Base-by-base conservation (phyloP, 2,797 vertebrate species). In the Potorous gilbertii region DNA sequence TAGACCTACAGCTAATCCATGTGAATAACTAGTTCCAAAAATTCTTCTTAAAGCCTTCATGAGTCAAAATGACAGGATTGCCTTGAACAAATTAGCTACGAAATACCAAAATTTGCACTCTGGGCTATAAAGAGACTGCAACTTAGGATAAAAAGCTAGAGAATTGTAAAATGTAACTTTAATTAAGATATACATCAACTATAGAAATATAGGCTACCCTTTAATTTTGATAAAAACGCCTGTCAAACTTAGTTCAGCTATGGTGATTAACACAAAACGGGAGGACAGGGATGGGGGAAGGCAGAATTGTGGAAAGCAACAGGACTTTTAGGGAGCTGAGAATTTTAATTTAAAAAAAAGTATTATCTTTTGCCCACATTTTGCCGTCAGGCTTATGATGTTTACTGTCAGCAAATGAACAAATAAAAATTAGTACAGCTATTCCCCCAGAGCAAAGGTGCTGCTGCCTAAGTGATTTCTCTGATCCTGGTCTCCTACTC, bases 161-260 rank as follows among this genome's bases (percentile, higher is more conserved):
- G 62, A 94, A 18, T 97, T 97, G 94, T 96, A 97, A 97, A 96
- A 94, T 97, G 81, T 34, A 96, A 46, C 28, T 74, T 96, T 97
- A 96, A 97, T 96, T 96, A 96, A 97, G 94, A 92, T 52, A 96
- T 89, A 94, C 18, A 96, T 96, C 92, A 96, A 96, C 66, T 96
- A 96, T 52, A 34, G 81, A 96, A 96, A 94, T 92, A 54, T 46
- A 50, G 74, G 92, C 96, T n/a, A 62, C 94, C 50, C 95, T 96
- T 81, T 96, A 96, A 95, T 96, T 96, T 74, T 93, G 81, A 92
- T 87, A 95, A 94, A 62, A 97, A 96, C 93, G 62, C 62, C 93
- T 95, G 81, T 56, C 55, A 96, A 96, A 94, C 62, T 93, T 94
- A 96, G 90, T 54, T 96, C 55, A 89, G 27, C 62, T 95, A 56